phyloP scores from a whole-genome alignment of 2,888 invertebrate species.

The Ctena decussata region DNA sequence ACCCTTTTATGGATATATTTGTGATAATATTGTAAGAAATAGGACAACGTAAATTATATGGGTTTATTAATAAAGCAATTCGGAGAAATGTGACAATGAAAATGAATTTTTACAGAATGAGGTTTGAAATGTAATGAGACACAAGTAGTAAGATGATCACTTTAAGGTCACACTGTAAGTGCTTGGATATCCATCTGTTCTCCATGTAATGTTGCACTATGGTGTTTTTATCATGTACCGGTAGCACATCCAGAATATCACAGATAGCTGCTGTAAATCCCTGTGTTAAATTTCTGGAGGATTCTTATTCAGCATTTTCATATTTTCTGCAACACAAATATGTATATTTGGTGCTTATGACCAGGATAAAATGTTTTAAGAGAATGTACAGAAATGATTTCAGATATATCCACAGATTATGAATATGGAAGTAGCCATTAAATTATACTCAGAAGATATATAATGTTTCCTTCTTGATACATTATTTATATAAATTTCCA shows the following conservation, averaged over 20 bases:
- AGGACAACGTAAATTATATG: too few species aligned
- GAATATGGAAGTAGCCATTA: too few species aligned
- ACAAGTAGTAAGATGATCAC: neutral
- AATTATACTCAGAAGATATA: too few species aligned
- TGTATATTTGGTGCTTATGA: neutral
- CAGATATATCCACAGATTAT: too few species aligned
- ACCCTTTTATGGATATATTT: too few species aligned
- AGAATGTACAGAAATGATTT: neutral
- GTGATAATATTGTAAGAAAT: too few species aligned
- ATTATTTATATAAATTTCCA: too few species aligned
- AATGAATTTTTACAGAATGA: neutral
- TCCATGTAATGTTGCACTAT: neutral
- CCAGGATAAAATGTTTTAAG: neutral
- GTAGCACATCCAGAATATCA: conserved; percentile 13
- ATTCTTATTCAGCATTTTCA: conserved; percentile 8
- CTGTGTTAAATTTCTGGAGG: conserved; percentile 12
- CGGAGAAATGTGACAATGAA: too few species aligned
- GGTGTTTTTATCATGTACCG: neutral
- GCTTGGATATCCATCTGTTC: neutral
- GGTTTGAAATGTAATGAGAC: neutral
- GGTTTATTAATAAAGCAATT: too few species aligned
- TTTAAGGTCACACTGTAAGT: neutral
- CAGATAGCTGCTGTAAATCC: neutral
- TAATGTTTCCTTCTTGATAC: too few species aligned
- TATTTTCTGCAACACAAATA: conserved; percentile 1